Evolutionary conservation across 1,140 invertebrate species (phyloP), one percentile per base, ranked within the genome.

Genomic region (Andricus grossulariae): DNA sequence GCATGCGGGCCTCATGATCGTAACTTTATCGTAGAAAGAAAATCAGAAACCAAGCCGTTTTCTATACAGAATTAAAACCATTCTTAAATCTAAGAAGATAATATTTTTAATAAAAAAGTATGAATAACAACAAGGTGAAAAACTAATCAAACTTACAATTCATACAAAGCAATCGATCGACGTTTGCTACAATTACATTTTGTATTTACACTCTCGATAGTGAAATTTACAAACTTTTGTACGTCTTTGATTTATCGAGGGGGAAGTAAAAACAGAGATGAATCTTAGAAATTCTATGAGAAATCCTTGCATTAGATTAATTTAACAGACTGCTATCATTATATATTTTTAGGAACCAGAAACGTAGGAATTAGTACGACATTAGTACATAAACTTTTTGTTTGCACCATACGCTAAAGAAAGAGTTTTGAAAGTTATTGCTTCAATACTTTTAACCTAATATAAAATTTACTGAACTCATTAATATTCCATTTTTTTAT

Each of bases 121-220:
- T n/a, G 16, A 66, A 66, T 32, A 66, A 66, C 21, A 66, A 54
- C 16, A 5, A 54, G n/a, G 11, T n/a, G 18, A 15, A 54, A 10
- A 19, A 54, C 10, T 54, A 10, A n/a, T 18, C 8, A 8, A 54
- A 10, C 10, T 54, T 54, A 54, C 52, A 54, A 10, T n/a, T 10
- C 18, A 19, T 16, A 5, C n/a, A 19, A 54, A n/a, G 52, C n/a
- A 3, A 10, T 54, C 16, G 51, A 15, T 54, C 16, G n/a, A 54
- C 19, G 21, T 60, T 60, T 13, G 55, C 55, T 25, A 60, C 55
- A 57, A 19, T 57, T 60, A 60, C 57, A 66, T 39, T 66, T 57
- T 57, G 19, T 66, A 66, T 66, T 66, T 66, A 66, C 57, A 66
- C 57, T 39, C 57, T 66, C 57, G 57, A 60, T 21, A 60, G 15